Evolutionary conservation across 2,888 invertebrate genomes (phyloP), one percentile per base, ranked within the genome.

Genomic region (Mantis religiosa): DNA sequence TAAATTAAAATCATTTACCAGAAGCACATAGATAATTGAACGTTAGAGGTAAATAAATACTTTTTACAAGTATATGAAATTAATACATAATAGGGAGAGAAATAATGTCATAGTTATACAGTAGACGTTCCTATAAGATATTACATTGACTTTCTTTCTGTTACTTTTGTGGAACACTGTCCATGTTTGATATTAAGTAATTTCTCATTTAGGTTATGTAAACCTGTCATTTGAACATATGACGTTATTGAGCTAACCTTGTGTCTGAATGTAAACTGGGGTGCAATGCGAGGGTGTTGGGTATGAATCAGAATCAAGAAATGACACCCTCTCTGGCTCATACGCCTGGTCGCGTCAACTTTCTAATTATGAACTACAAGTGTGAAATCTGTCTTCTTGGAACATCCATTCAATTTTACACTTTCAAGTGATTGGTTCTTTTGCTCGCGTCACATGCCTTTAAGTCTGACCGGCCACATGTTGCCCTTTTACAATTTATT

Each of bases 391-490:
- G 41, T 34, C 84, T 84, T 84, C 84, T 84, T 84, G 84, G 41
- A 27, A 27, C 6, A 86, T 86, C 81, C 86, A 87, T 87, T 87
- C 87, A 87, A 87, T 87, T 87, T 86, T 81, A 86, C 84, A 84
- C 54, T 71, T 71, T 71, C 20, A 71, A 71, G 54, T 71, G 54
- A 71, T 71, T 71, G 54, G 54, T 0, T 20, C 54, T 71, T 71
- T 71, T 71, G 15, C 54, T 71, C 6, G 54, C 54, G 54, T 71
- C 20, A 71, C 20, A 71, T 71, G 54, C 54, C 54, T 20, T 71
- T 25, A 71, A 71, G 15, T 71, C 54, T 71, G 54, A 20, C 54
- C 14, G 54, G 54, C 54, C 54, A 71, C 54, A 71, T 71, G 54
- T 71, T 71, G 54, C 54, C 54, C 54, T 71, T 71, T 71, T 71